Evolutionary conservation across 2,888 invertebrate genomes (phyloP).

Genomic region (Melanostoma mellinum): DNA sequence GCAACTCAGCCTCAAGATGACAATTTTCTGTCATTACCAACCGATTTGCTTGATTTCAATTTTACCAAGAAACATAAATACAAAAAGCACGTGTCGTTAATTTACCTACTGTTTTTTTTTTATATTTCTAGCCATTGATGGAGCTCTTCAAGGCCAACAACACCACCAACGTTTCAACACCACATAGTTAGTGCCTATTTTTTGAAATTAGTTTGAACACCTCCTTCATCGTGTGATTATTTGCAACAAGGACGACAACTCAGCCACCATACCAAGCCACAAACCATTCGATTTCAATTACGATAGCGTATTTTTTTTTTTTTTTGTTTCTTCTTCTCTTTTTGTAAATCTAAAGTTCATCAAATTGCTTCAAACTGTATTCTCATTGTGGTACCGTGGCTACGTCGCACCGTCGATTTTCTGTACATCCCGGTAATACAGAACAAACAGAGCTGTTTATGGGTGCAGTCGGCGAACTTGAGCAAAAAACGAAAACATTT

Average conservation of each 20-base stretch:
- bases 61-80: no score
- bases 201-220: neutral
- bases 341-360: slow-evolving; percentile 2
- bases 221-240: slow-evolving; percentile 19
- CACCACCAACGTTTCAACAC: slow-evolving; percentile 13
- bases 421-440: slow-evolving; percentile 36
- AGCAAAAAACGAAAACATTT: slow-evolving; percentile 78
- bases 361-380: slow-evolving; percentile 53
- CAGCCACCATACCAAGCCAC: neutral
- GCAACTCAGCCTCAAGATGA: no score
- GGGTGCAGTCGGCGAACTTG: slow-evolving; percentile 73
- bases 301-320: neutral
- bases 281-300: slow-evolving; percentile 5
- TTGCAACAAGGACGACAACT: slow-evolving; percentile 2
- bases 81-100: slow-evolving; percentile 10
- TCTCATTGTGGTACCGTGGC: slow-evolving; percentile 49
- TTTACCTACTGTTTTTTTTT: neutral
- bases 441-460: slow-evolving; percentile 68
- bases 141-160: slow-evolving; percentile 28
- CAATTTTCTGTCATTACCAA: no score
- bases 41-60: no score
- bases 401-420: slow-evolving; percentile 33
- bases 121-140: slow-evolving; percentile 62
- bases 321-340: neutral
- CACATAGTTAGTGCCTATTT: slow-evolving; percentile 38